Percentiles rank a stretch among this genome's conserved stretches.
These are phyloP conservation scores for Myanophis thanlyinensis DNA, from an alignment of 2,113 vertebrate species.

Conservation along the genomic window DNA sequence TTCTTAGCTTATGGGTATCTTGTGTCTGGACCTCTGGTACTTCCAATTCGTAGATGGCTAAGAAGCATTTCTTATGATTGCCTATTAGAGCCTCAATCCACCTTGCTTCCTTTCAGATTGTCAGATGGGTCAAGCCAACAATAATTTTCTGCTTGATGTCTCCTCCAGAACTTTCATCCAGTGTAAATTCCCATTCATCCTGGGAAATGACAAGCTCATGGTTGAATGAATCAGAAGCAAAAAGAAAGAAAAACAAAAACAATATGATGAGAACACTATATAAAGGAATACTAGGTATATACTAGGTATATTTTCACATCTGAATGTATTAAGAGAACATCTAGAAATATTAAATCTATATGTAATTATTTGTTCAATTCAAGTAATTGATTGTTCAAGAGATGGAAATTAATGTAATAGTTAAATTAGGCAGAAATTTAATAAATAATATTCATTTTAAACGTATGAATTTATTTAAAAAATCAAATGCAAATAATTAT, in stretches of 20 bases:
- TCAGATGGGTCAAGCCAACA: not conserved
- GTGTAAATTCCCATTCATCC: not conserved
- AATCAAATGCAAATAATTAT: not conserved
- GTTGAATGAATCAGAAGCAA: not conserved
- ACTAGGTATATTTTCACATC: not conserved
- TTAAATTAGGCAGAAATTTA: not conserved
- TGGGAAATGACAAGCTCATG: not conserved
- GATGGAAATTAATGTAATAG: not conserved
- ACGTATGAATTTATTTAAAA: not conserved
- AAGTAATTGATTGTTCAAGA: not conserved
- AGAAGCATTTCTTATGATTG: not conserved
- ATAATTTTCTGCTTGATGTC: not conserved
- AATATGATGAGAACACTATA: not conserved
- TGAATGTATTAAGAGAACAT: no score
- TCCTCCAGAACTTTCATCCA: not conserved
- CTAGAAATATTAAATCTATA: not conserved
- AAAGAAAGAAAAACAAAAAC: not conserved
- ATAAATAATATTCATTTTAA: not conserved
- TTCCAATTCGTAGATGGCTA: not conserved
- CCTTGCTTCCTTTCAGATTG: not conserved
- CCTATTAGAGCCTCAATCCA: not conserved
- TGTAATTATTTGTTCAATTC: not conserved
- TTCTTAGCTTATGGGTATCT: not conserved
- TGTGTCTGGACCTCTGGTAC: not conserved
- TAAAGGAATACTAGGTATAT: not conserved